These are phyloP conservation scores for Tonatia bakeri DNA, from an alignment of 2,113 vertebrate species.

Conservation along the genomic window DNA sequence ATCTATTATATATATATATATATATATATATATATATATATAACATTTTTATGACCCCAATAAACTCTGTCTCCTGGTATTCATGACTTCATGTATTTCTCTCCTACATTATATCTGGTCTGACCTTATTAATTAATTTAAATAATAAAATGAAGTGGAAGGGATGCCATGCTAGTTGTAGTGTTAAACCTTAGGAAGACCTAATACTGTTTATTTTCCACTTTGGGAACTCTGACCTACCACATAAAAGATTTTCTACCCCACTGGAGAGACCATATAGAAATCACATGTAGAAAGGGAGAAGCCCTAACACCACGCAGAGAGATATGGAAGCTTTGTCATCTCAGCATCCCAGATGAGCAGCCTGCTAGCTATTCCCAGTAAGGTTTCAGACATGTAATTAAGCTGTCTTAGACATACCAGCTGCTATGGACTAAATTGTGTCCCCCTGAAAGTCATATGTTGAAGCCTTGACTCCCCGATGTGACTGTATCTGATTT, in stretches of 20 bases:
- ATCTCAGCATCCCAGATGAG: background rate
- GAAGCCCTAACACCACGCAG: background rate
- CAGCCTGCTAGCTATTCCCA: background rate
- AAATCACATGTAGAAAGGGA: background rate
- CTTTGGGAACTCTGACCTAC: background rate
- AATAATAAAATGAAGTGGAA: background rate
- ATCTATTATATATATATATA: too few relatives aligned
- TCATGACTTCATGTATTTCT: background rate
- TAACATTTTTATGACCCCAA: background rate
- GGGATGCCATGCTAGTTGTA: background rate
- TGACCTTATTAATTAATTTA: background rate
- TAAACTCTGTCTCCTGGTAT: background rate
- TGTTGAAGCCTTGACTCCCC: background rate
- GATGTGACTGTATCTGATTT: background rate
- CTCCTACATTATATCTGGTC: background rate
- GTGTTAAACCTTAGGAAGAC: background rate
- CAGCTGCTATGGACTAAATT: background rate
- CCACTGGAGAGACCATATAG: background rate
- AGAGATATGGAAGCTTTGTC: background rate
- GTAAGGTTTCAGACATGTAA: background rate
- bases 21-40: background rate
- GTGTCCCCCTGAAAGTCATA: background rate
- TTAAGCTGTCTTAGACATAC: background rate
- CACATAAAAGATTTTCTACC: background rate
- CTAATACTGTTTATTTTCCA: background rate